Conservation (phyloP, 2,888 invertebrate species). For the Ferdinandea cuprea region DNA sequence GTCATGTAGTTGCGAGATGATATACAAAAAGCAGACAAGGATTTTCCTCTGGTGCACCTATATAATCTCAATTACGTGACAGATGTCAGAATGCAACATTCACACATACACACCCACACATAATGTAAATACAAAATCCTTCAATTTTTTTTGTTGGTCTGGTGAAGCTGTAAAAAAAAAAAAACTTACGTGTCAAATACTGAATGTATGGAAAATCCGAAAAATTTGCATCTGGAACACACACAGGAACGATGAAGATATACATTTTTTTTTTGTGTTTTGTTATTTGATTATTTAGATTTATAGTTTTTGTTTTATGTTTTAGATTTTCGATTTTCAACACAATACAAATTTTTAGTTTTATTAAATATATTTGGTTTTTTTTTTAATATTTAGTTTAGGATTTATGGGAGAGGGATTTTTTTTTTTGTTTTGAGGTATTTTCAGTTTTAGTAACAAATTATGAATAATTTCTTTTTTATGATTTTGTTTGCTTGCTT, state of each 20-base stretch:
- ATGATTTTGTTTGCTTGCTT: not conserved
- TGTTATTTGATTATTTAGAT: slow-evolving; percentile 27
- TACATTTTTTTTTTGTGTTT: slow-evolving; percentile 22
- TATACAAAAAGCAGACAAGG: slow-evolving; percentile 9
- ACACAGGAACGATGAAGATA: slow-evolving; percentile 76
- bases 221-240: slow-evolving; percentile 85
- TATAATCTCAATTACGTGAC: slow-evolving; percentile 65
- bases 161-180: slow-evolving; percentile 62
- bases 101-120: no score
- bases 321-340: slow-evolving; percentile 19
- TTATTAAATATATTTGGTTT: slow-evolving; percentile 18
- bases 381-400: not conserved
- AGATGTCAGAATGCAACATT: slow-evolving; percentile 56
- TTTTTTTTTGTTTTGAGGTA: no score
- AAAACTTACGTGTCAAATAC: slow-evolving; percentile 87
- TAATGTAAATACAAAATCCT: slow-evolving; percentile 5
- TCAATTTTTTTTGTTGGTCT: slow-evolving; percentile 8
- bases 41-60: slow-evolving; percentile 53
- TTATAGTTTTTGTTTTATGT: no score
- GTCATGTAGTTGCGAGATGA: not conserved
- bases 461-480: not conserved
- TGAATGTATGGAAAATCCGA: slow-evolving; percentile 87
- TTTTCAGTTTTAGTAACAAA: not conserved
- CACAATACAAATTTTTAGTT: slow-evolving; percentile 31
- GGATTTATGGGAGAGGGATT: slow-evolving; percentile 13